Evolutionary conservation across 2,113 vertebrate species (phyloP).

Genomic region (Chrysemys picta): DNA sequence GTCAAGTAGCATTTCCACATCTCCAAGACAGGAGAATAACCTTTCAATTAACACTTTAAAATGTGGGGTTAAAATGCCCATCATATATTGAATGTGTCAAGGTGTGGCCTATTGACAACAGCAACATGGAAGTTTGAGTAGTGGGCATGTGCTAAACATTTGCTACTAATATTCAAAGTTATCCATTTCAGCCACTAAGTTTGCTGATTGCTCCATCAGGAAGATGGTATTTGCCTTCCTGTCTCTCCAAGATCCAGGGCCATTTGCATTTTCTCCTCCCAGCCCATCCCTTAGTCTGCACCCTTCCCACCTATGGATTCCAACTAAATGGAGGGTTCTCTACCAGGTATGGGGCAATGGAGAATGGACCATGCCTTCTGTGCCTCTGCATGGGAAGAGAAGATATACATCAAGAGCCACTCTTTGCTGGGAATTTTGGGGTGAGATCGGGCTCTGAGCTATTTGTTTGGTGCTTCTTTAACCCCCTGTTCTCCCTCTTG

Average conservation of each 20-base stretch:
- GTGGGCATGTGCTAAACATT: not conserved
- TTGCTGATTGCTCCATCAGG: not conserved
- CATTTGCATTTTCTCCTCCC: not conserved
- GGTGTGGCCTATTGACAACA: not conserved
- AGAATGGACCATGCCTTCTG: not conserved
- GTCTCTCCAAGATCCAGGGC: not conserved
- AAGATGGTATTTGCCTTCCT: not conserved
- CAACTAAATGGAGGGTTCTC: not conserved
- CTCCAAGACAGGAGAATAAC: not conserved
- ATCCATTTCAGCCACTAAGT: not conserved
- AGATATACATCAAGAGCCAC: not conserved
- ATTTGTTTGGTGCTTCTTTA: not conserved
- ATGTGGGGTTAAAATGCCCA: not conserved
- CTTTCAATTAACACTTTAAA: not conserved
- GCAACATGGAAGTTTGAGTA: not conserved
- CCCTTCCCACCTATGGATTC: not conserved
- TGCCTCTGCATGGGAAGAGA: not conserved
- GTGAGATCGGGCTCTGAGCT: accelerated
- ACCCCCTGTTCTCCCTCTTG: not conserved
- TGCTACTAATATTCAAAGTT: not conserved
- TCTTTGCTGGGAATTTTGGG: accelerated
- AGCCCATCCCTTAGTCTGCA: not conserved
- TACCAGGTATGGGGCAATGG: not conserved
- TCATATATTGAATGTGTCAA: not conserved
- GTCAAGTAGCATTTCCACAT: not conserved